Evolutionary conservation across 2,113 vertebrate genomes (phyloP).

Genomic region (Sigmodon hispidus): DNA sequence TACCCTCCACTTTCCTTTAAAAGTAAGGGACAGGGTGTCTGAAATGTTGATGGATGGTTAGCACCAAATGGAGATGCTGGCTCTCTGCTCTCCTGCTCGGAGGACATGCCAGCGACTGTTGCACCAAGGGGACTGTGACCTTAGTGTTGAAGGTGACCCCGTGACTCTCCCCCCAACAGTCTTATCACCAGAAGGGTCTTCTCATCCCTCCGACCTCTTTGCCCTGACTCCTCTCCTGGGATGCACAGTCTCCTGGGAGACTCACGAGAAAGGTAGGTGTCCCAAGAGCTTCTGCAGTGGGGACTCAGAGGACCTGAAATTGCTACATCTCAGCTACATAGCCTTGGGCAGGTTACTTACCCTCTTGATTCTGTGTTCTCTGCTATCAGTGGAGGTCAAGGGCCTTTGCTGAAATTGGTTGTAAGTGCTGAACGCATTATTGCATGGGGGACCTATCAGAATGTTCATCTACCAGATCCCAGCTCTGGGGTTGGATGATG

Average conservation of each 20-base stretch:
- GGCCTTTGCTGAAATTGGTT: not conserved
- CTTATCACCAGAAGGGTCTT: not conserved
- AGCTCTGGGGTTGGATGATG: not conserved
- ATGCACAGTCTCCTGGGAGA: no score
- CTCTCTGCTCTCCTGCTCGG: not conserved
- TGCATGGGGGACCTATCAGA: rapidly evolving
- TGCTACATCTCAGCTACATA: not conserved
- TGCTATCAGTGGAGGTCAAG: not conserved
- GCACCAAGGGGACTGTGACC: not conserved
- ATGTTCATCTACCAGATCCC: not conserved
- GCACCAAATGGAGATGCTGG: not conserved
- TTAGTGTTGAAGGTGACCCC: not conserved
- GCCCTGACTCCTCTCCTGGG: not conserved
- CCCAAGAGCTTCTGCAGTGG: not conserved
- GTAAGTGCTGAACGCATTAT: rapidly evolving
- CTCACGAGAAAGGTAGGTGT: not conserved
- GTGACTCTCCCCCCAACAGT: not conserved
- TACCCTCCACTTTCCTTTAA: not conserved
- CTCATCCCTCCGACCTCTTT: no score
- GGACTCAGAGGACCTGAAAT: not conserved
- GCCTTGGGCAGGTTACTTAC: not conserved
- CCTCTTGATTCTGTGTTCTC: not conserved
- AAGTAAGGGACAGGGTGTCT: not conserved
- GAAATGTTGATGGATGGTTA: no score
- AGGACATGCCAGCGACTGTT: not conserved